Conservation (phyloP, 1,140 invertebrate genomes). For the Idris sp. region DNA sequence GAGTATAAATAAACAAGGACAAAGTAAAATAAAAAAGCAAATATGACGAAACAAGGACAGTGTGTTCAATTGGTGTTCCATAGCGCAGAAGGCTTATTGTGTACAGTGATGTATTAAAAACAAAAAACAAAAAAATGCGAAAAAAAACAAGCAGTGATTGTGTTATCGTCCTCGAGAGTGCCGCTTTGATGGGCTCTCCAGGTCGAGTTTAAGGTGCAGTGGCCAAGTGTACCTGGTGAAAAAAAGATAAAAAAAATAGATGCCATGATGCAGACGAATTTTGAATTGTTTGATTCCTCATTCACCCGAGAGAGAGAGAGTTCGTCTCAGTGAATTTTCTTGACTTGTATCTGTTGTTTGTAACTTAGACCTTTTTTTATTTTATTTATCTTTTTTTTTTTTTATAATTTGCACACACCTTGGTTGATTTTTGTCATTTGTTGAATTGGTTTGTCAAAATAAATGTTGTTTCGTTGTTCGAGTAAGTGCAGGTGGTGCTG, state of each 20-base stretch:
- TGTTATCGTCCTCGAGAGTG: constrained; percentile 72
- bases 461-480: constrained; percentile 1
- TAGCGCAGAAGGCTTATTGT: constrained; percentile 65
- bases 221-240: constrained; percentile 74
- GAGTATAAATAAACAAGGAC: neutral
- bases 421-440: constrained; percentile 13
- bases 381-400: neutral
- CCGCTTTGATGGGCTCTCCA: constrained; percentile 64
- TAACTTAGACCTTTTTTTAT: too few relatives aligned
- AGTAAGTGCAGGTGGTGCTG: constrained; percentile 41
- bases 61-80: constrained; percentile 69
- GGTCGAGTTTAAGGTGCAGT: constrained; percentile 73
- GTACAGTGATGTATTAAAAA: constrained; percentile 77
- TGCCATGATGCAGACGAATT: constrained; percentile 73
- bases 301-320: constrained; percentile 67
- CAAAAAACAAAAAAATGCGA: too few relatives aligned
- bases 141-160: constrained; percentile 71
- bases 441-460: neutral
- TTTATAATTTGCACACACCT: neutral
- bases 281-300: constrained; percentile 73
- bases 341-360: too few relatives aligned
- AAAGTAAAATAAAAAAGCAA: neutral
- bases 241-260: constrained; percentile 75
- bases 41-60: neutral
- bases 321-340: constrained; percentile 24